Base-by-base conservation (phyloP, 2,797 vertebrate species). In the Neomorphus geoffroyi region DNA sequence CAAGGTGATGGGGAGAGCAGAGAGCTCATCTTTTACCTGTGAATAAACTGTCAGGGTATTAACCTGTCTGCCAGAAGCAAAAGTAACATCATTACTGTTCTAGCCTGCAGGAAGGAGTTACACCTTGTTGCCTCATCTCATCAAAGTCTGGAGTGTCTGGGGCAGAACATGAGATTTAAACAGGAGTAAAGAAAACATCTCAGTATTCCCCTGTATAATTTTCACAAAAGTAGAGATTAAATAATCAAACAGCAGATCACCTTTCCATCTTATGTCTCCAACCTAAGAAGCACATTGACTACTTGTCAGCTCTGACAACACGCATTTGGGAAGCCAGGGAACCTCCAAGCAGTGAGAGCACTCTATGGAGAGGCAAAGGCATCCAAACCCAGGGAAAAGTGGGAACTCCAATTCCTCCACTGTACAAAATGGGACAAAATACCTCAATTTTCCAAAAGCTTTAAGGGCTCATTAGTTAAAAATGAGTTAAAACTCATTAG, bases 401-500 rank as follows among this genome's bases (percentile, higher is more conserved):
- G 12, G 19, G 7, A 86, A 58, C 13, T 64, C 21, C 46, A 80
- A 0, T 33, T 84, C 6, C 3, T 2, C 2, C 18, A 18, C 46
- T 51, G 8, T 43, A 70, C 43, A 71, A 90, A 86, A 46, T 3
- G 4, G 17, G 23, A 53, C 16, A 39, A 64, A 70, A 77, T 23
- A 81, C 35, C 11, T 83, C 48, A 61, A 3, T 48, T 81, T 71
- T 32, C 13, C 54, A 74, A 48, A 35, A 87, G 4, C 71, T 81
- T 79, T 67, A 73, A 92, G 37, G 7, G 7, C 18, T 83, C 18
- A n/a, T 74, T 80, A 70, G 18, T 61, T 74, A 72, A 96, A 92
- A 92, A 69, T 65, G 0, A 84, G 22, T 88, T 90, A 35, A 54
- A 94, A 75, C 72, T 41, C 5, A 51, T 85, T 87, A 72, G 12